Evolutionary conservation across 2,797 vertebrate species (phyloP).

Genomic region (Gobio occitaniae): DNA sequence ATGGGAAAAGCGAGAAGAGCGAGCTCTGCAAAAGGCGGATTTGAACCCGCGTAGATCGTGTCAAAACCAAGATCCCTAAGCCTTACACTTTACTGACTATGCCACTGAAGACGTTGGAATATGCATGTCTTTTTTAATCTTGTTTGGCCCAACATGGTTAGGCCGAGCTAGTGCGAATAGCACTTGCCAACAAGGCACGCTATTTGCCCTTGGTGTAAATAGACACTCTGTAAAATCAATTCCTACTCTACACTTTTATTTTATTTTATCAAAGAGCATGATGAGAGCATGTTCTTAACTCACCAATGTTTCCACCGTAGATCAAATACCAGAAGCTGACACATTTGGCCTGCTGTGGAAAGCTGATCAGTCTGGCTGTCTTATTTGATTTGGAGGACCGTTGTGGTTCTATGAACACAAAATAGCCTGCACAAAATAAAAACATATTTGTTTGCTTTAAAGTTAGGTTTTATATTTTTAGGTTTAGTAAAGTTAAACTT

Average conservation of each 20-base stretch:
- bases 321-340: slow-evolving; percentile 81
- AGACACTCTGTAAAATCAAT: not conserved
- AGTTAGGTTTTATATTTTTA: not conserved
- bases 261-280: not conserved
- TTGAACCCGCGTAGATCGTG: too few species aligned
- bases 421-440: slow-evolving; percentile 66
- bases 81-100: too few species aligned
- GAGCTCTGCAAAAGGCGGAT: too few species aligned
- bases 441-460: not conserved
- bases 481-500: not conserved
- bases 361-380: slow-evolving; percentile 74
- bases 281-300: slow-evolving; percentile 28
- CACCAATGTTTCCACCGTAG: slow-evolving; percentile 79
- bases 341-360: slow-evolving; percentile 71
- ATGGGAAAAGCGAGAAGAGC: too few species aligned
- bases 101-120: too few species aligned
- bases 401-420: slow-evolving; percentile 66
- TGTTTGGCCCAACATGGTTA: too few species aligned
- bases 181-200: too few species aligned
- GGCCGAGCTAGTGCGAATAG: too few species aligned
- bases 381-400: slow-evolving; percentile 30
- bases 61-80: too few species aligned
- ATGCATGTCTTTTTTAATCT: too few species aligned
- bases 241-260: not conserved
- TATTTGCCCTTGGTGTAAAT: too few species aligned